These are phyloP conservation scores for Archivesica marissinica DNA, from an alignment of 1,140 invertebrate species.

Conservation along the genomic window DNA sequence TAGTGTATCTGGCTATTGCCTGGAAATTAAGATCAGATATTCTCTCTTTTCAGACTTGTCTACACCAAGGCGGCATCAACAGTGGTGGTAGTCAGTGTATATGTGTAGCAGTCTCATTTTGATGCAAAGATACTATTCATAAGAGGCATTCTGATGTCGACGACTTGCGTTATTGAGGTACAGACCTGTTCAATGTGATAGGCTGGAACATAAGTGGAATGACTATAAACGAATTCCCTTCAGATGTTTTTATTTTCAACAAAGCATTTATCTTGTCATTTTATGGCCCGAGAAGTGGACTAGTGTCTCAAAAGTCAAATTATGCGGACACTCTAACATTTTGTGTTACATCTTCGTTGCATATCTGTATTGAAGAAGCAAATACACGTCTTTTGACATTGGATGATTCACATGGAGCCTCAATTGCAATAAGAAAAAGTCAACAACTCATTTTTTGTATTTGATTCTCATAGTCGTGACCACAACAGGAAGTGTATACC, in stretches of 20 bases:
- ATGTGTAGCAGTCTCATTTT: conserved; percentile 20
- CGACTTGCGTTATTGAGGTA: conserved; percentile 4
- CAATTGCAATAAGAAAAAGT: conserved; percentile 25
- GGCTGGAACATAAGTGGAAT: conserved; percentile 27
- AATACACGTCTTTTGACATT: neutral
- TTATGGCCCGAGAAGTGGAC: conserved; percentile 44
- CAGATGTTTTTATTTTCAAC: conserved; percentile 23
- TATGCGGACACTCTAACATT: conserved; percentile 6
- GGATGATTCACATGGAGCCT: conserved; percentile 24
- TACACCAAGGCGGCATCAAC: conserved; percentile 33
- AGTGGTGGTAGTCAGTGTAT: conserved; percentile 39
- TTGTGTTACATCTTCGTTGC: conserved; percentile 13
- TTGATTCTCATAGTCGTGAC: conserved; percentile 39
- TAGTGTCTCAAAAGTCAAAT: conserved; percentile 18
- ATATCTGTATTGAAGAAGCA: conserved; percentile 4
- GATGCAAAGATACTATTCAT: conserved; percentile 18
- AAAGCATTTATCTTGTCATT: neutral
- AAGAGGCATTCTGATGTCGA: conserved; percentile 5
- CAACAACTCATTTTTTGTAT: conserved; percentile 18
- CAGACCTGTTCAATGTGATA: conserved; percentile 25
- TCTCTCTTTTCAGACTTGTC: conserved; percentile 17
- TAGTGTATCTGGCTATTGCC: too few relatives aligned
- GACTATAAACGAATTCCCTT: conserved; percentile 29
- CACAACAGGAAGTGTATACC: conserved; percentile 9
- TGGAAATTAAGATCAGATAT: too few relatives aligned